Conservation (phyloP, 2,888 invertebrate species). For the Hydrotaea cyrtoneurina region DNA sequence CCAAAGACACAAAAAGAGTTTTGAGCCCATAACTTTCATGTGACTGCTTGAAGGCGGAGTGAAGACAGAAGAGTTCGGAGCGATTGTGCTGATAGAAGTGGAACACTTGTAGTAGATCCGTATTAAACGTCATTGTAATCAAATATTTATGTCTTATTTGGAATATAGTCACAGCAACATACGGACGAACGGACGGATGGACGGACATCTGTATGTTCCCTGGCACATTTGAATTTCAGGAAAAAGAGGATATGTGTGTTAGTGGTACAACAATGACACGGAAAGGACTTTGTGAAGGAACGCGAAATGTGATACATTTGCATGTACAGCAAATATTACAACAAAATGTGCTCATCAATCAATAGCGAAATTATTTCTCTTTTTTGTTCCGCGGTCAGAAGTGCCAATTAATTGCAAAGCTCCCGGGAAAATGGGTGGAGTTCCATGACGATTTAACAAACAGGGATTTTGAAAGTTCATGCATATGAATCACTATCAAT, state of each 20-base stretch:
- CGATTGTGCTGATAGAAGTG: slow-evolving; percentile 8
- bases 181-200: neutral
- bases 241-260: neutral
- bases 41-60: neutral
- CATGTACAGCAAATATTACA: no score
- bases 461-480: no score
- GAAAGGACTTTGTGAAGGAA: neutral
- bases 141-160: slow-evolving; percentile 38
- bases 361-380: no score
- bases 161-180: neutral
- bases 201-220: neutral
- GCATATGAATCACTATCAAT: no score
- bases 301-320: neutral
- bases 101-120: slow-evolving; percentile 24
- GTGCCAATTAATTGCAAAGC: no score
- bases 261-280: neutral
- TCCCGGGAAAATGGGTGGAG: no score
- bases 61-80: neutral
- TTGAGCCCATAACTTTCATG: neutral
- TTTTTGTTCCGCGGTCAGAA: no score
- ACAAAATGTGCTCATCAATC: no score
- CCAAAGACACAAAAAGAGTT: neutral
- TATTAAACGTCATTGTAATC: slow-evolving; percentile 37
- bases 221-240: slow-evolving; percentile 9
- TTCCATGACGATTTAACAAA: no score